Conservation (phyloP, 2,888 invertebrate species). For the Cerceris rybyensis region DNA sequence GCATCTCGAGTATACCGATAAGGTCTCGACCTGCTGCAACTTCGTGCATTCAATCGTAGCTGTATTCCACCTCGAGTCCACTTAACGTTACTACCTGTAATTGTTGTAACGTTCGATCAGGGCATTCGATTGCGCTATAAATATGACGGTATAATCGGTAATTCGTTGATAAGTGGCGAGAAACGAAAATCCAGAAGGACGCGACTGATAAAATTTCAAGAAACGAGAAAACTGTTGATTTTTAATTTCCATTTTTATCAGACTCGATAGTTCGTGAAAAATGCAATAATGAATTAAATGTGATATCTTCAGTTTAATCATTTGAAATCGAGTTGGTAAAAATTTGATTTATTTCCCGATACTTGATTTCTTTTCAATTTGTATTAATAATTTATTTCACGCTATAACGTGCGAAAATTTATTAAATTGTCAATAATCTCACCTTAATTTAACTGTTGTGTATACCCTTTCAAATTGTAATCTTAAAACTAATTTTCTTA, state of each 20-base stretch:
- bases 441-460: too few species aligned
- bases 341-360: too few species aligned
- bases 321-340: too few species aligned
- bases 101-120: constrained; percentile 46
- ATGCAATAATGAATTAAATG: background rate
- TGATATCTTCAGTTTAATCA: too few species aligned
- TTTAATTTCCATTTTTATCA: background rate
- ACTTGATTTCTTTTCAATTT: too few species aligned
- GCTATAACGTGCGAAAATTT: too few species aligned
- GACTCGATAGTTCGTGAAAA: background rate
- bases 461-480: too few species aligned
- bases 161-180: constrained; percentile 9
- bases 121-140: constrained; percentile 25
- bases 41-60: constrained; percentile 70
- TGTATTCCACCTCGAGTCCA: constrained; percentile 51
- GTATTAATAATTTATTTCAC: too few species aligned
- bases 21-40: constrained; percentile 73
- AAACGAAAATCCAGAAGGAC: constrained; percentile 10
- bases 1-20: constrained; percentile 55
- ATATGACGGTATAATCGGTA: constrained; percentile 27
- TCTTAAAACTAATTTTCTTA: too few species aligned
- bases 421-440: too few species aligned
- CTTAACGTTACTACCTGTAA: constrained; percentile 59
- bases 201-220: background rate
- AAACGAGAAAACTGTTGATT: background rate